phyloP scores from a whole-genome alignment of 2,888 invertebrate genomes.

The Cryptocheilus praepositus region DNA sequence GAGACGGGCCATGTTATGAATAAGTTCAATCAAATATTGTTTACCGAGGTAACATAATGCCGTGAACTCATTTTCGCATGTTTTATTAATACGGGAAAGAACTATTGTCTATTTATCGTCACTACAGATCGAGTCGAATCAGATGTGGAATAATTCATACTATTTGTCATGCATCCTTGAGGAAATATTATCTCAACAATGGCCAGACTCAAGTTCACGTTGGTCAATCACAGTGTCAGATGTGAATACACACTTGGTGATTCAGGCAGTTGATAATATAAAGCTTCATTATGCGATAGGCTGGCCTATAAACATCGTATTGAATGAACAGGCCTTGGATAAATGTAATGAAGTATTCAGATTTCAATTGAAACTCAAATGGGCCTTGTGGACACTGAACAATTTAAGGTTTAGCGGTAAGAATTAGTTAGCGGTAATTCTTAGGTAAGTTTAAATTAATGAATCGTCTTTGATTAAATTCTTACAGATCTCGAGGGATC shows the following conservation, averaged over 20 bases:
- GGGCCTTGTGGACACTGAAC: slow-evolving; percentile 77
- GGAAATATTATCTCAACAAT: slow-evolving; percentile 74
- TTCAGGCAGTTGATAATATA: slow-evolving; percentile 66
- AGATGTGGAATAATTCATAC: slow-evolving; percentile 74
- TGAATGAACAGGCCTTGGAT: slow-evolving; percentile 64
- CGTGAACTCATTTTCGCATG: too few relatives aligned
- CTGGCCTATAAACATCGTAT: slow-evolving; percentile 73
- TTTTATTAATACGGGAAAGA: neutral
- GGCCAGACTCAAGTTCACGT: slow-evolving; percentile 70
- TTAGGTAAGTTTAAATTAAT: neutral
- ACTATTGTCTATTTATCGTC: slow-evolving; percentile 18
- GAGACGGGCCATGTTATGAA: slow-evolving; percentile 77
- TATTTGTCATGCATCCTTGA: slow-evolving; percentile 75
- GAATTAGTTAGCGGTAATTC: slow-evolving; percentile 17
- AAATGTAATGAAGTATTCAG: slow-evolving; percentile 75
- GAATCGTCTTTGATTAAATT: too few relatives aligned
- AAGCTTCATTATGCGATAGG: slow-evolving; percentile 69
- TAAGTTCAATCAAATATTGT: slow-evolving; percentile 76
- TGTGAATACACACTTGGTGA: slow-evolving; percentile 61
- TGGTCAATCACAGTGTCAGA: slow-evolving; percentile 68
- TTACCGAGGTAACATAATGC: slow-evolving; percentile 71
- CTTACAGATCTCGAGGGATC: slow-evolving; percentile 63
- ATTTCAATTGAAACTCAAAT: slow-evolving; percentile 77
- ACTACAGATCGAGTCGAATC: slow-evolving; percentile 74
- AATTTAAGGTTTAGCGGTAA: slow-evolving; percentile 74